Evolutionary conservation across 2,888 invertebrate genomes (phyloP).

Genomic region (Lasioglossum leucozonium): DNA sequence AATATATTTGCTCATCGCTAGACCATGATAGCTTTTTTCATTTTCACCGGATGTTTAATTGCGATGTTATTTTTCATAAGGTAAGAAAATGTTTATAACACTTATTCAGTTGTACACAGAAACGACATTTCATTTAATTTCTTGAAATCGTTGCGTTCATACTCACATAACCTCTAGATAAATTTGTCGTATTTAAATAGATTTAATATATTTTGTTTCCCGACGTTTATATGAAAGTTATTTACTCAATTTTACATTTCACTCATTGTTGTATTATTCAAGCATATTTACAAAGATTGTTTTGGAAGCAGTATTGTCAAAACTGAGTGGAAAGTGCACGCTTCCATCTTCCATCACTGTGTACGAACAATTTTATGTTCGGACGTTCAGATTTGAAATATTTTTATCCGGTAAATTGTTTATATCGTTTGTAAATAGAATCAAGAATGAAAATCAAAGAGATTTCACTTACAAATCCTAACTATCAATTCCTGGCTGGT

Average conservation of each 20-base stretch:
- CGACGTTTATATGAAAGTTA: neutral
- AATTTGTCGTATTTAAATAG: neutral
- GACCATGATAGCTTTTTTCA: constrained; percentile 10
- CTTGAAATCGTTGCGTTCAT: too few relatives aligned
- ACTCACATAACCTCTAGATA: constrained; percentile 4
- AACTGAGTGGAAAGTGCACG: too few relatives aligned
- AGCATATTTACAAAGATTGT: neutral
- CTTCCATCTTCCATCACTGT: neutral
- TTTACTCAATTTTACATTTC: neutral
- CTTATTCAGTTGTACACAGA: neutral
- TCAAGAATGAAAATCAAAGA: neutral
- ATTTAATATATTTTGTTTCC: too few relatives aligned
- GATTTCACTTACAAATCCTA: neutral
- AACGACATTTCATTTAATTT: neutral
- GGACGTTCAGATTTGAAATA: neutral
- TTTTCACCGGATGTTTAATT: constrained; percentile 29
- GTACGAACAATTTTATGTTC: neutral
- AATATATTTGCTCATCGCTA: constrained; percentile 13
- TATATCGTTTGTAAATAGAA: neutral
- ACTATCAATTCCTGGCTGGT: neutral
- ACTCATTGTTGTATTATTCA: neutral
- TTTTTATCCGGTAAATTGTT: neutral
- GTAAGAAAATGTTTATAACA: constrained; percentile 7
- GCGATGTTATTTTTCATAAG: constrained; percentile 33
- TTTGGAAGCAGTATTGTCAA: neutral